Evolutionary conservation across 2,797 vertebrate species (phyloP), one percentile per base, ranked within the genome.

Genomic region (Thripadectes ignobilis): DNA sequence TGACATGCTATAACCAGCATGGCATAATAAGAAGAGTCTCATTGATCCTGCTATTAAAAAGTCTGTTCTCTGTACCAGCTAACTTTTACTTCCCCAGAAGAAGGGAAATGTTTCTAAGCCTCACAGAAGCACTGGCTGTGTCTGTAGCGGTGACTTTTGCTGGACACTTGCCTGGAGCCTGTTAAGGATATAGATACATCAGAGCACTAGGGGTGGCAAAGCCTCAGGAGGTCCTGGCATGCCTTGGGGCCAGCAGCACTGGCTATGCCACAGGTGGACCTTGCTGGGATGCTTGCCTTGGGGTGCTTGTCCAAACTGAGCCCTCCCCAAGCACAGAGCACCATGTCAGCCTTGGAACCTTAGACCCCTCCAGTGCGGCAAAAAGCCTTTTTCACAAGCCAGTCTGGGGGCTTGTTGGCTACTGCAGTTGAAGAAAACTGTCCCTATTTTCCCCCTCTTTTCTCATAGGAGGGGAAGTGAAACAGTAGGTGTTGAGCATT

Each of bases 1-100:
- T 94, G 92, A 96, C 95, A 93, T 86, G 85, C 80, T 92, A 32
- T 90, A 95, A 96, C 79, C 88, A 94, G 71, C 58, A n/a, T 19
- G 12, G 73, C 86, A 85, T 87, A 96, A 87, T 88, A 68, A 88
- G 92, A 95, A 92, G 92, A 93, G 54, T 82, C 85, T 73, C 84
- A 27, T 74, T 80, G 66, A 85, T 95, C 55, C 79, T 93, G 55
- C 76, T 94, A 4, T 82, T 94, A 91, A 88, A 92, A 58, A 69
- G 30, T 19, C 83, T 57, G 63, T 24, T 90, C 77, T 92, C 69
- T 73, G 20, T 41, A 84, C 73, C 73, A 89, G 69, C 63, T 84
- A 38, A 82, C 71, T 81, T 81, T 74, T 4, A 4, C 20, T 21
- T 94, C 76, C 69, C 32, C 5, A 3, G 55, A 61, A 91, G 69